Percentiles rank a stretch among this genome's conserved stretches.
These are phyloP conservation scores for Dolichoris vasculosae DNA, from an alignment of 1,140 invertebrate species.

Conservation along the genomic window DNA sequence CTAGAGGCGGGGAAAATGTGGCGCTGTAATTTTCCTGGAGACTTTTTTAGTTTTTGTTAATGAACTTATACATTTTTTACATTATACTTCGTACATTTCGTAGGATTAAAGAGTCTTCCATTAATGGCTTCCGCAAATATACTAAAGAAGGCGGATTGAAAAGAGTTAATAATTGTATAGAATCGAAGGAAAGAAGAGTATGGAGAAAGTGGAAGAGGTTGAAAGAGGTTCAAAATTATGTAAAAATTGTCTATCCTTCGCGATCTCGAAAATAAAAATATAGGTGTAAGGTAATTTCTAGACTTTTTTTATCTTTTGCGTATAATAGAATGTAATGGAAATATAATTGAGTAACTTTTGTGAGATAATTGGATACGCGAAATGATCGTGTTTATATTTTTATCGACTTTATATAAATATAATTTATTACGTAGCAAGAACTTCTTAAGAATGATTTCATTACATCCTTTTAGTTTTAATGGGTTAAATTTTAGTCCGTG, in stretches of 20 bases:
- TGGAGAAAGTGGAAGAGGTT: background rate
- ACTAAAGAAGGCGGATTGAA: background rate
- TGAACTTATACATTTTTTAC: conserved; percentile 23
- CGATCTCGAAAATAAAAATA: background rate
- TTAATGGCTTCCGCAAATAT: conserved; percentile 26
- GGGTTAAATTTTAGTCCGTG: background rate
- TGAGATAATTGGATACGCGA: conserved; percentile 16
- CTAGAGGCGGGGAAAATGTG: background rate
- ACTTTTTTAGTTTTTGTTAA: conserved; percentile 4
- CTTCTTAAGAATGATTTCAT: background rate
- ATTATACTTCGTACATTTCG: conserved; percentile 3
- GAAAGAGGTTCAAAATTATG: conserved; percentile 15
- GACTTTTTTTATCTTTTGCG: conserved; percentile 4
- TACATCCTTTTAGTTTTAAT: background rate
- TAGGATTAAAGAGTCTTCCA: conserved; percentile 26
- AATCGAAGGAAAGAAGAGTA: background rate
- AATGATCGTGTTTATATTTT: background rate
- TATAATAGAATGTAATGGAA: conserved; percentile 23
- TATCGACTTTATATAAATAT: background rate
- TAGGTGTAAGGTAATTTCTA: conserved; percentile 26
- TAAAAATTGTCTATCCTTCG: conserved; percentile 10
- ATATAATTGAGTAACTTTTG: conserved; percentile 22
- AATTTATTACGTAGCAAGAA: background rate
- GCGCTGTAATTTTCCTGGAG: conserved; percentile 18
- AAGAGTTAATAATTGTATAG: conserved; percentile 27